Conservation (phyloP, 37 sponge, comb jelly and placozoan genomes). For the Halichondria panicea region DNA sequence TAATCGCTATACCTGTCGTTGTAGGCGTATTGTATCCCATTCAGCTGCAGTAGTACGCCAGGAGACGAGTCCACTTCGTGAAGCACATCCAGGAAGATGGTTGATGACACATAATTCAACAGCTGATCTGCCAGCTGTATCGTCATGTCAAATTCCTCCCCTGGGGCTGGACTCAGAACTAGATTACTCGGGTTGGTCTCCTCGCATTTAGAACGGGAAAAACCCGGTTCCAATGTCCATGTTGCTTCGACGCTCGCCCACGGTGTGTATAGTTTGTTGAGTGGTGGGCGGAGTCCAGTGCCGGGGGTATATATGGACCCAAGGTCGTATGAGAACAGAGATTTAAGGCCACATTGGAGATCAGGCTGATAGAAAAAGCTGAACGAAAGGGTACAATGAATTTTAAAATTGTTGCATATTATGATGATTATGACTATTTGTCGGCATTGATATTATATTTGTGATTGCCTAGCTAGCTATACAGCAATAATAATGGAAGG, state of each 20-base stretch:
- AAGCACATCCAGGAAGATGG: conserved; percentile 46
- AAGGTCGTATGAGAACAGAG: not conserved
- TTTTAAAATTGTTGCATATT: not conserved
- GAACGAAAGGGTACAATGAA: not conserved
- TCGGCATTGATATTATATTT: not conserved
- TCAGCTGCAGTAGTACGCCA: conserved; percentile 56
- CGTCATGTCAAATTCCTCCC: conserved; percentile 80
- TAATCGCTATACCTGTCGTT: conserved; percentile 34
- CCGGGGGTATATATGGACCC: conserved; percentile 16
- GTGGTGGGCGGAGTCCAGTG: conserved; percentile 47
- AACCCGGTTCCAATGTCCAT: conserved; percentile 17
- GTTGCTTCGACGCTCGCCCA: conserved; percentile 67
- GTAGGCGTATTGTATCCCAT: conserved; percentile 65
- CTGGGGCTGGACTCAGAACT: conserved; percentile 70
- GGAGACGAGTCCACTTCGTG: conserved; percentile 1
- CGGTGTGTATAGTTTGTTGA: conserved; percentile 60
- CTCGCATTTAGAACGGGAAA: conserved; percentile 13
- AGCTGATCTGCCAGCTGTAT: conserved; percentile 70
- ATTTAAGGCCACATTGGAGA: conserved; percentile 44
- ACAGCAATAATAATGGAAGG: not conserved
- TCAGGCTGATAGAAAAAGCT: conserved; percentile 63
- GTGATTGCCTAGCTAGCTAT: not conserved
- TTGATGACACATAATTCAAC: conserved; percentile 38
- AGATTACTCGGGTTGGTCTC: conserved; percentile 49
- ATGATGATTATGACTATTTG: not conserved